Evolutionary conservation across 1,140 invertebrate genomes (phyloP), one percentile per base, ranked within the genome.

Genomic region (Ditylenchus dipsaci): DNA sequence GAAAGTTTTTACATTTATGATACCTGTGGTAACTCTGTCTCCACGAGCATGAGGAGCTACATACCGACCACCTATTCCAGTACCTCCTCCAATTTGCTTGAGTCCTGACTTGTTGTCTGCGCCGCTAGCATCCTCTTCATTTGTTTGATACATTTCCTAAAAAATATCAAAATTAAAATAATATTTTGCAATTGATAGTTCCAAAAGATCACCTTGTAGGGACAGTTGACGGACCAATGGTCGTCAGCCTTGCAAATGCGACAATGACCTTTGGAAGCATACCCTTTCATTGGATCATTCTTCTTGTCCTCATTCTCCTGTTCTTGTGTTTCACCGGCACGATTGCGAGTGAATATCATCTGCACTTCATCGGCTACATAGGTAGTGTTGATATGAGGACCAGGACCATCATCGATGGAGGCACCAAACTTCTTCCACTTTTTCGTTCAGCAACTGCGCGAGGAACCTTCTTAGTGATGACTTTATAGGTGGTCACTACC

Each of bases 291-390:
- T 17, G 75, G 26, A 19, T 80, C 77, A 19, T 47, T 21, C 26
- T 67, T 68, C 33, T 72, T 73, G 21, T 78, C 75, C 13, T 80
- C 80, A 15, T 68, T 67, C 23, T 81, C 79, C 49, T 78, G 75
- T 56, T 81, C 77, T 49, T 79, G 76, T 8, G 49, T 8, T 53
- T 53, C 49, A n/a, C 82, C 81, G 23, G 68, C 63, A n/a, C 75
- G 75, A 58, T 71, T 82, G 21, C 66, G 64, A 8, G 86, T 80
- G 81, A 87, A 88, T 76, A 87, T 92, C 91, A 99, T 94, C 73
- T 89, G 90, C 7, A 97, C 91, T 85, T 97, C 94, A 87, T 98
- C 95, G 69, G 90, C 89, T 1, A 92, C 90, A 80, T 94, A 90
- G 1, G 95, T 99, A 0, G 93, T 98, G 0, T 93, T 89, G 26